Evolutionary conservation across 2,113 vertebrate genomes (phyloP).

Genomic region (Mugil cephalus): DNA sequence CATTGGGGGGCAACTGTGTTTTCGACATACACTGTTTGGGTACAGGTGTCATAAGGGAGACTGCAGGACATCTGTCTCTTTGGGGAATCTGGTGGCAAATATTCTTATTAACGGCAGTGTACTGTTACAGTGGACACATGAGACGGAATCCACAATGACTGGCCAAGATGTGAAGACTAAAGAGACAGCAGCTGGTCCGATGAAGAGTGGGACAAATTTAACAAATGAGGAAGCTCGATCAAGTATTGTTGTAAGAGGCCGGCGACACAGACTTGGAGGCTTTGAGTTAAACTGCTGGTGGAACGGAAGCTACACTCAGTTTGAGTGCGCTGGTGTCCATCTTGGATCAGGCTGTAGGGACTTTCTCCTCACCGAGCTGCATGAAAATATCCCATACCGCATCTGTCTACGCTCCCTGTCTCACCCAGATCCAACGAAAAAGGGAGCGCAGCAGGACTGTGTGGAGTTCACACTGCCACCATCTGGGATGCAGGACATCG

Average conservation of each 20-base stretch:
- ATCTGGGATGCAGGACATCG: conserved; percentile 94
- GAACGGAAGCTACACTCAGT: conserved; percentile 95
- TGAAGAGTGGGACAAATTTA: conserved; percentile 4
- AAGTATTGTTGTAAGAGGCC: conserved; percentile 23
- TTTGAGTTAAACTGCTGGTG: conserved; percentile 94
- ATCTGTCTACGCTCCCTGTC: conserved; percentile 89
- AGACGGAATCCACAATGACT: conserved; percentile 6
- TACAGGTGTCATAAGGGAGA: conserved; percentile 85
- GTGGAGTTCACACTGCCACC: conserved; percentile 92
- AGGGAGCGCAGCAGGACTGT: conserved; percentile 81
- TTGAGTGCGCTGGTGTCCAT: conserved; percentile 91
- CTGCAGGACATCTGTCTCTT: conserved; percentile 85
- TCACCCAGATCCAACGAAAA: conserved; percentile 32
- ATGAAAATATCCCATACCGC: conserved; percentile 93
- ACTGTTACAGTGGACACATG: conserved; percentile 89
- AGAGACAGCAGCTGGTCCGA: conserved; percentile 23
- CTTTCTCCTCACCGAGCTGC: conserved; percentile 90
- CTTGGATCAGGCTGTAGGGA: conserved; percentile 91
- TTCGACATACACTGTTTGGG: conserved; percentile 84
- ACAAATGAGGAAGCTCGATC: conserved; percentile 23
- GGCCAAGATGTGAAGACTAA: background rate
- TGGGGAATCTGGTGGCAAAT: conserved; percentile 87
- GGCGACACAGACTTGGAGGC: conserved; percentile 78
- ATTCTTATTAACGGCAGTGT: conserved; percentile 92
- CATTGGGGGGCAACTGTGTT: conserved; percentile 86